These are phyloP conservation scores for Anseranas semipalmata DNA, from an alignment of 2,113 vertebrate species.

Conservation along the genomic window DNA sequence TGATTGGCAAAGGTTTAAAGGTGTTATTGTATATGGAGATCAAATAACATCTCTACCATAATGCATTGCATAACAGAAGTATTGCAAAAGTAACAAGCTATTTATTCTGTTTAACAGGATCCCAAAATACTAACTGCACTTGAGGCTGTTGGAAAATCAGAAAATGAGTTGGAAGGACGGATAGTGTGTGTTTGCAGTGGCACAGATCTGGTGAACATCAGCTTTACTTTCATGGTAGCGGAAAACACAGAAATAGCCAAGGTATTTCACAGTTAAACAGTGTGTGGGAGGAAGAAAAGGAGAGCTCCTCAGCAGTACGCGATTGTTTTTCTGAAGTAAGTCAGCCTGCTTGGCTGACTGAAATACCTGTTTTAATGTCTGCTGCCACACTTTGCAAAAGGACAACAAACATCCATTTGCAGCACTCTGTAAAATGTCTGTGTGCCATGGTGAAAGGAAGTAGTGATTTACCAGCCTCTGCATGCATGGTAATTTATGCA, in stretches of 20 bases:
- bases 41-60: background rate
- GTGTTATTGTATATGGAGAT: background rate
- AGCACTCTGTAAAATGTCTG: background rate
- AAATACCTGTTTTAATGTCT: background rate
- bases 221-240: slow-evolving; percentile 94
- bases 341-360: background rate
- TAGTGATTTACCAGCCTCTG: background rate
- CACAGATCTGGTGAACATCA: slow-evolving; percentile 96
- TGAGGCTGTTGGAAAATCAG: slow-evolving; percentile 89
- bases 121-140: slow-evolving; percentile 93
- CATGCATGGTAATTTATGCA: background rate
- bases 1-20: background rate
- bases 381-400: background rate
- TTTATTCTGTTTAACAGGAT: slow-evolving; percentile 81
- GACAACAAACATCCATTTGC: background rate
- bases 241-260: slow-evolving; percentile 91
- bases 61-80: background rate
- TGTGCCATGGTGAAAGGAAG: background rate
- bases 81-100: background rate
- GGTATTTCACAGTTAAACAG: slow-evolving; percentile 77
- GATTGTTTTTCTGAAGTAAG: background rate
- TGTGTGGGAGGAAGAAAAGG: background rate
- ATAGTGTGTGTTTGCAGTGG: slow-evolving; percentile 96
- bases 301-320: background rate
- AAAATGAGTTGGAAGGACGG: slow-evolving; percentile 91